Base-by-base conservation (phyloP, 2,797 vertebrate species). In the Silurus lanzhouensis region DNA sequence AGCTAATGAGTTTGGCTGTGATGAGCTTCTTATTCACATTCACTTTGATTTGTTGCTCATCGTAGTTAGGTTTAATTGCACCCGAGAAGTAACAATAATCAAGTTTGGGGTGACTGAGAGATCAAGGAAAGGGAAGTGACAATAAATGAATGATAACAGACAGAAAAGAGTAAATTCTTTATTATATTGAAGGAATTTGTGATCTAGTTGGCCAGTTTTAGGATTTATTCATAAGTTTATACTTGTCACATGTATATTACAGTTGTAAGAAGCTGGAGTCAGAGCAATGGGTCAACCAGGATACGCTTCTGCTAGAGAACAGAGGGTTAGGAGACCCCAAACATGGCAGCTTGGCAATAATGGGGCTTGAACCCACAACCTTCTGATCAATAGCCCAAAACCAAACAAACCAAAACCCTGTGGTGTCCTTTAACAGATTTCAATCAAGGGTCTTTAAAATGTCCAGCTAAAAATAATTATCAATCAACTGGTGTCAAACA, bases 401-500 rank as follows among this genome's bases (percentile, higher is more conserved):
- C 61, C 57, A 22, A 52, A 66, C 25, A 66, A 81, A 81, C 6
- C n/a, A n/a, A 52, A 19, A 19, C 3, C 63, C 78, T 66, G 6
- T 10, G 61, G 31, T 10, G 44, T 10, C 19, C 44, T 81, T 66
- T 12, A 31, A 67, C 79, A 67, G 44, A 7, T 67, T 67, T 81
- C 25, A 52, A 52, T 55, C n/a, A 27, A 8, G 8, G 46, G 46
- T 67, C 63, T 66, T 67, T 66, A 81, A 81, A 79, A 19, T 25
- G 27, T 46, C 38, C 68, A 72, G 68, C 61, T n/a, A 60, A 25
- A 74, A 27, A 13, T 27, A 60, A 48, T 74, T 46, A 74, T 61
- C 67, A 60, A 46, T 74, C 67, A 74, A 27, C 5, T 64, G 17
- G 74, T 67, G 74, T 57, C 20, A 84, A 17, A 84, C 48, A 77